phyloP scores from a whole-genome alignment of 2,113 vertebrate genomes.

The Pangasianodon gigas region DNA sequence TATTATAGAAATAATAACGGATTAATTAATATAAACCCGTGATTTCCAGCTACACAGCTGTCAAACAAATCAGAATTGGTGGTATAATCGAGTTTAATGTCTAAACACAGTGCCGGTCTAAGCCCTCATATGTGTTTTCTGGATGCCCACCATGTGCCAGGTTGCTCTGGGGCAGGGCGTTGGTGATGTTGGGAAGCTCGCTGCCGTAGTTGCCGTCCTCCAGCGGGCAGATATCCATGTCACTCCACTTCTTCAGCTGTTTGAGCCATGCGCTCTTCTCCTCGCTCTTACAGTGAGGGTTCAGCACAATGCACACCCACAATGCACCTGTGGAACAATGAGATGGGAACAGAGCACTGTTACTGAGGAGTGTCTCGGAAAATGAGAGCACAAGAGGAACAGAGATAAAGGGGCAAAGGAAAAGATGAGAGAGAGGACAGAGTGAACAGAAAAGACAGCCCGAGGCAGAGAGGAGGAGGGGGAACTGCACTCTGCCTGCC shows the following conservation, averaged over 20 bases:
- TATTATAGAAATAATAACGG: not conserved
- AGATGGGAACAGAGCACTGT: slow-evolving; percentile 37
- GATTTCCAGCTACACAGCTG: too few relatives aligned
- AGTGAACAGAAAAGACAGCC: not conserved
- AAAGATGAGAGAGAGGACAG: not conserved
- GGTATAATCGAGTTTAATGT: not conserved
- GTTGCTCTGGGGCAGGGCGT: slow-evolving; percentile 89
- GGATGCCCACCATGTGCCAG: slow-evolving; percentile 84
- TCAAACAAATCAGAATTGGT: not conserved
- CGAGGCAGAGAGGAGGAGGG: not conserved
- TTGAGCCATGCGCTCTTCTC: slow-evolving; percentile 94
- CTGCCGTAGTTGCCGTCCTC: slow-evolving; percentile 97
- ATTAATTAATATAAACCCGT: not conserved
- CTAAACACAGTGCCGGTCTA: not conserved
- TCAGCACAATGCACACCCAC: slow-evolving; percentile 97
- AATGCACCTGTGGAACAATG: slow-evolving; percentile 94
- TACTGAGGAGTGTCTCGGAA: slow-evolving; percentile 6
- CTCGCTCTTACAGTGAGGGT: slow-evolving; percentile 96
- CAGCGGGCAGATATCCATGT: slow-evolving; percentile 95
- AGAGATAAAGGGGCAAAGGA: not conserved
- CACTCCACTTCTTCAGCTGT: slow-evolving; percentile 93
- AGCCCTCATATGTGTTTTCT: not conserved
- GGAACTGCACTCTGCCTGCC: not conserved
- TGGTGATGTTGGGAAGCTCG: slow-evolving; percentile 96
- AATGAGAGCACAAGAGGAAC: not conserved